Evolutionary conservation across 2,797 vertebrate genomes (phyloP), one percentile per base, ranked within the genome.

Genomic region (Cynodonichthys magdalenae): DNA sequence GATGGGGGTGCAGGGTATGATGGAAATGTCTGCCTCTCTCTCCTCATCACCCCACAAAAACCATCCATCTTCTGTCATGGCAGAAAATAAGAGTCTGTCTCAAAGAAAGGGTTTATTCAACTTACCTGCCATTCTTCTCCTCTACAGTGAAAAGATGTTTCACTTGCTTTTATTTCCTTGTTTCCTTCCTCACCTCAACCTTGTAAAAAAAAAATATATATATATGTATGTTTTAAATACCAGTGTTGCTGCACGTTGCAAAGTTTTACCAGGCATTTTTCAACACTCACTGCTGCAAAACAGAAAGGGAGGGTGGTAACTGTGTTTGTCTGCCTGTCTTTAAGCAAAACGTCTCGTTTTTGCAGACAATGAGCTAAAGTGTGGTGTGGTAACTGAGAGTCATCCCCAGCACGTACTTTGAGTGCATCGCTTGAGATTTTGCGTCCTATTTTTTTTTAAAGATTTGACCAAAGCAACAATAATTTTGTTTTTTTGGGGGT

Each of bases 1-100:
- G 79, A 80, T 82, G 81, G 84, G 83, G 88, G 85, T 87, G 91
- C 86, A 87, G 83, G 87, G 90, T 77, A 83, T 68, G 70, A 77
- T 75, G 80, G n/a, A 85, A 87, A 90, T 86, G 82, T 87, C 68
- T 84, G 50, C 31, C 8, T 68, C 47, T 49, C 51, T 44, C 51
- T 41, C n/a, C 53, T 74, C 59, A 15, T 29, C 66, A 28, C 9
- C 17, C 5, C 17, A 17, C 55, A 45, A 28, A 45, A 69, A 42
- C 74, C 34, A 76, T 85, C 72, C 77, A 36, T 80, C 70, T 72
- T 60, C 59, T 20, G 15, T 81, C 82, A 75, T 47, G 66, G 55
- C 28, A 45, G 71, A 24, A 75, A 75, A 81, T 71, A 31, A 29
- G 66, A 58, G 20, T 70, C 60, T 70, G 57, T 45, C 70, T 82